Percentiles rank a stretch among this genome's conserved stretches.
Conservation (phyloP, 2,888 invertebrate genomes). For the Julus scandinavius region DNA sequence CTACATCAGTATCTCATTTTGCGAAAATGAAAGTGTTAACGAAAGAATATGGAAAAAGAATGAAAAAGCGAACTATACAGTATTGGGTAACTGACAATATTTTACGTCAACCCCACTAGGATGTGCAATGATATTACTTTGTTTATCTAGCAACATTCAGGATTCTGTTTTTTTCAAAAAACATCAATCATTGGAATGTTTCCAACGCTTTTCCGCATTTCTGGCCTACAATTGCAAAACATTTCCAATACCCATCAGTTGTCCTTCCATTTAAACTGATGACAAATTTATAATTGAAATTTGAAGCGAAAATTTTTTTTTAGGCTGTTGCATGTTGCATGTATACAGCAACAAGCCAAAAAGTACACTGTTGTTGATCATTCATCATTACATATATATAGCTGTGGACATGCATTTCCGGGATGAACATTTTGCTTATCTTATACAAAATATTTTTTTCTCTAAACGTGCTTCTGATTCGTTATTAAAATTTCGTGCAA, state of each 20-base stretch:
- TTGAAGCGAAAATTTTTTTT: constrained; percentile 4
- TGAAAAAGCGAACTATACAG: too few species aligned
- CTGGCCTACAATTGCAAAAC: neutral
- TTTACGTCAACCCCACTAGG: neutral
- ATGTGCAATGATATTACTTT: neutral
- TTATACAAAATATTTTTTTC: neutral
- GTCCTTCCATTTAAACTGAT: neutral
- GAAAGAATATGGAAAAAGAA: too few species aligned
- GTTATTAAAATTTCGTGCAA: neutral
- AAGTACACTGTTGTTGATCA: constrained; percentile 1
- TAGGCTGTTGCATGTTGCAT: neutral
- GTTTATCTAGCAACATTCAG: neutral
- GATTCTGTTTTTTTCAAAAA: neutral
- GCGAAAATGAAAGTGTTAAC: too few species aligned
- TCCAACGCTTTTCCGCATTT: neutral
- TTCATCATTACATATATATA: neutral
- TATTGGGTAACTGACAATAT: neutral
- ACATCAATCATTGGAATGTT: neutral
- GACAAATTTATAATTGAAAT: constrained; percentile 33
- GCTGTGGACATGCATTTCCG: constrained; percentile 33
- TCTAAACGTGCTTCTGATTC: neutral
- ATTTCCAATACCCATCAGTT: constrained; percentile 15
- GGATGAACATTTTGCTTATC: constrained; percentile 6
- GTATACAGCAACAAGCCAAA: neutral
- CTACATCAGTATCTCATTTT: too few species aligned